Percentiles rank a stretch among this genome's conserved stretches.
These are phyloP conservation scores for Cuniculus paca DNA, from an alignment of 2,797 vertebrate species.

Conservation along the genomic window DNA sequence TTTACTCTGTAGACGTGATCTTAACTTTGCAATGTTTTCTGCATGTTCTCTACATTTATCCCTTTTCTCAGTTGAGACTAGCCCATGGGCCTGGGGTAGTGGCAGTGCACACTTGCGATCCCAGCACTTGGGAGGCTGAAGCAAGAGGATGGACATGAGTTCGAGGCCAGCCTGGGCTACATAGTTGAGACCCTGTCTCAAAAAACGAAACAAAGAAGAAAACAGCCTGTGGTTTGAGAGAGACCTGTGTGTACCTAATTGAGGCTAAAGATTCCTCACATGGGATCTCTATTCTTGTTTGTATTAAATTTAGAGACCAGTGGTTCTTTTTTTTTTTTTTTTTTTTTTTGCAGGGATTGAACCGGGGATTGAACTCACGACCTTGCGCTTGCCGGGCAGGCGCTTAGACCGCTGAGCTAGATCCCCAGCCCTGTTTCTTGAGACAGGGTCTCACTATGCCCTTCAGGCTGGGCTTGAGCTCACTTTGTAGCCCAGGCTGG, in stretches of 20 bases:
- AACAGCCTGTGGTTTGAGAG: neutral
- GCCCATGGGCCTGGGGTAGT: neutral
- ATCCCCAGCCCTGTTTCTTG: no score
- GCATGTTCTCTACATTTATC: neutral
- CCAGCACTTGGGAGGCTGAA: neutral
- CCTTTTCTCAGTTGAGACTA: neutral
- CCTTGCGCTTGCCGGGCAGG: no score
- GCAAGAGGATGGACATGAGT: neutral
- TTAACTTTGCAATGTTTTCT: neutral
- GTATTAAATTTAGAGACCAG: constrained; percentile 32
- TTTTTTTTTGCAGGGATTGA: no score
- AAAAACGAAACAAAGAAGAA: neutral
- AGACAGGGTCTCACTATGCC: no score
- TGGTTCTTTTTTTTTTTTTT: no score
- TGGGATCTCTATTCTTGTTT: neutral
- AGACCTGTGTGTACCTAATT: neutral
- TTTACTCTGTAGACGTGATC: constrained; percentile 6
- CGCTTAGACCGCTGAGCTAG: no score
- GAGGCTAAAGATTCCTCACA: neutral
- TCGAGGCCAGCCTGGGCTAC: neutral
- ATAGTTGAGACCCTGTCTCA: neutral
- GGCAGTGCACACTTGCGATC: neutral
- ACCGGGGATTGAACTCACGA: no score
- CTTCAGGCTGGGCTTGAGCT: no score
- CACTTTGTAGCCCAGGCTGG: no score